Evolutionary conservation across 1,140 invertebrate species (phyloP), one percentile per base, ranked within the genome.

Genomic region (Macrobrachium rosenbergii): DNA sequence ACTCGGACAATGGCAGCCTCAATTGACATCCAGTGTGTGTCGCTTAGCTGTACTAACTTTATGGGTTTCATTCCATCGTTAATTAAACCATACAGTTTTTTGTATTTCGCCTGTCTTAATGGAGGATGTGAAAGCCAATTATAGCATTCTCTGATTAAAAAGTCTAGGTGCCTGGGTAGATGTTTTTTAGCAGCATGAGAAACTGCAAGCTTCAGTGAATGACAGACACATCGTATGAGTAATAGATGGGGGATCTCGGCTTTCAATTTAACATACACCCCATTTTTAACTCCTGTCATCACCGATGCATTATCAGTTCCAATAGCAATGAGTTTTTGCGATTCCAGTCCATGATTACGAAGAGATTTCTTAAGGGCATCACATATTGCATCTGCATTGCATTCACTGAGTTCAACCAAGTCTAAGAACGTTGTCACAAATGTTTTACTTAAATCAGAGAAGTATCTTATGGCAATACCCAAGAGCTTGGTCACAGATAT

Each of bases 1-100:
- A n/a, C n/a, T n/a, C n/a, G n/a, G n/a, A n/a, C n/a, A n/a, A n/a
- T n/a, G n/a, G n/a, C n/a, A n/a, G n/a, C n/a, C n/a, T n/a, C n/a
- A n/a, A n/a, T n/a, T n/a, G n/a, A n/a, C n/a, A 82, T 82, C 80
- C 80, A 82, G 21, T 45, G 80, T 72, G 80, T 45, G n/a, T 82
- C 21, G 43, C 63, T 72, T 82, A 72, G 80, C 16, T 82, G 64
- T 17, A 82, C 67, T 82, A 82, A 37, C 58, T 2, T 82, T 11
- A 82, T 19, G n/a, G 80, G 37, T 43, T 21, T 64, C 64, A 43
- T 21, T 82, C 80, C 80, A 72, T 82, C n/a, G 45, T 81, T 63
- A 21, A 81, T 81, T n/a, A 81, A 17, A 19, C 60, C 60, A 64
- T 28, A 81, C 19, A 81, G 62, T 64, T 81, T 45, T 62, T 64